Conservation (phyloP, 2,888 invertebrate species). For the Pristionchus maxplancki region DNA sequence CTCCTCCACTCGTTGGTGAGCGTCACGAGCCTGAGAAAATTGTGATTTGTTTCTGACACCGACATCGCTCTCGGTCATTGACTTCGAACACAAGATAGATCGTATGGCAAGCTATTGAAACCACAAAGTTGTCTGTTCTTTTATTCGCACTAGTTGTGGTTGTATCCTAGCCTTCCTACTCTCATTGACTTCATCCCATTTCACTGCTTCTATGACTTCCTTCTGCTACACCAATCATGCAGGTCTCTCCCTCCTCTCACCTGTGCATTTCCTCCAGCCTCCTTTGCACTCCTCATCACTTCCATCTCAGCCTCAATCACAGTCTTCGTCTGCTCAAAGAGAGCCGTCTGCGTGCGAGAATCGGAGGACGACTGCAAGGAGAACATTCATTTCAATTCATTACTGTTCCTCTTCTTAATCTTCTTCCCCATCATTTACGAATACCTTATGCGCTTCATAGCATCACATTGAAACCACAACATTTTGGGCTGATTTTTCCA, state of each 20-base stretch:
- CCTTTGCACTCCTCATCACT: conserved; percentile 85
- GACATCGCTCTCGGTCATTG: not conserved
- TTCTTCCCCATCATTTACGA: not conserved
- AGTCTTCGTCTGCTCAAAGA: conserved; percentile 89
- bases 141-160: no score
- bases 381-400: no score
- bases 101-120: not conserved
- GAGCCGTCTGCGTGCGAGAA: conserved; percentile 88
- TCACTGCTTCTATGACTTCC: no score
- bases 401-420: not conserved
- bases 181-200: no score
- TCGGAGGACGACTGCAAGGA: conserved; percentile 82
- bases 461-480: not conserved
- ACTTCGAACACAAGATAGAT: no score
- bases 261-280: conserved; percentile 93
- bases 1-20: conserved; percentile 90
- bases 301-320: conserved; percentile 94
- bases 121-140: no score
- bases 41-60: not conserved
- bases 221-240: no score
- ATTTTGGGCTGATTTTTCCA: not conserved
- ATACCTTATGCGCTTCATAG: not conserved
- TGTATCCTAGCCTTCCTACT: no score
- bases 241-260: no score
- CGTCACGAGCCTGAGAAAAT: conserved; percentile 82